Conservation (phyloP, 2,797 vertebrate species). For the Synaphobranchus kaupii region DNA sequence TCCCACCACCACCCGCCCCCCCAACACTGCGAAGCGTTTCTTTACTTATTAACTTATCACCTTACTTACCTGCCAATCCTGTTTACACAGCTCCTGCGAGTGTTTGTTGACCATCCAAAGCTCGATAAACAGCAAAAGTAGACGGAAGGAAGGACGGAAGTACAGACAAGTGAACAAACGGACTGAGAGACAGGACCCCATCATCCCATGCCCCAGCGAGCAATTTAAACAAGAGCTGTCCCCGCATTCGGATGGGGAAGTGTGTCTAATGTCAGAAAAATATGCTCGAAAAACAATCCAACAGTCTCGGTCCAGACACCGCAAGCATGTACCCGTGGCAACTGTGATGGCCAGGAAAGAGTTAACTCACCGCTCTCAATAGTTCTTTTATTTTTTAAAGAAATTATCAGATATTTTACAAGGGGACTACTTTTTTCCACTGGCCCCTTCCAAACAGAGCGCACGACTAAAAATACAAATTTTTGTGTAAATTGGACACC, state of each 20-base stretch:
- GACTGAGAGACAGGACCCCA: not conserved
- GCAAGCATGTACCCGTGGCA: conserved; percentile 24
- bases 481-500: conserved; percentile 93
- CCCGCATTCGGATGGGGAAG: not conserved
- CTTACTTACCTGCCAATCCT: not conserved
- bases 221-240: conserved; percentile 12
- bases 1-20: not conserved
- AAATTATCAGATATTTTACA: conserved; percentile 86
- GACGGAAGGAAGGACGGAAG: not conserved
- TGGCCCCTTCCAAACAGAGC: conserved; percentile 77
- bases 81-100: not conserved
- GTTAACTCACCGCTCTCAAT: conserved; percentile 63
- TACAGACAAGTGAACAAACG: not conserved
- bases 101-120: not conserved
- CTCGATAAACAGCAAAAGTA: not conserved
- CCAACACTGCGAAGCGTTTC: not conserved
- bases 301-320: conserved; percentile 29
- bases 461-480: conserved; percentile 92
- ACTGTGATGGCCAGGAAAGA: conserved; percentile 33
- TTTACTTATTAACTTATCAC: not conserved
- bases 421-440: conserved; percentile 80
- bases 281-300: conserved; percentile 27
- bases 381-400: conserved; percentile 77
- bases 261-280: conserved; percentile 23
- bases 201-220: not conserved